Base-by-base conservation (phyloP, 2,797 vertebrate species). In the Chromobotia macracanthus region DNA sequence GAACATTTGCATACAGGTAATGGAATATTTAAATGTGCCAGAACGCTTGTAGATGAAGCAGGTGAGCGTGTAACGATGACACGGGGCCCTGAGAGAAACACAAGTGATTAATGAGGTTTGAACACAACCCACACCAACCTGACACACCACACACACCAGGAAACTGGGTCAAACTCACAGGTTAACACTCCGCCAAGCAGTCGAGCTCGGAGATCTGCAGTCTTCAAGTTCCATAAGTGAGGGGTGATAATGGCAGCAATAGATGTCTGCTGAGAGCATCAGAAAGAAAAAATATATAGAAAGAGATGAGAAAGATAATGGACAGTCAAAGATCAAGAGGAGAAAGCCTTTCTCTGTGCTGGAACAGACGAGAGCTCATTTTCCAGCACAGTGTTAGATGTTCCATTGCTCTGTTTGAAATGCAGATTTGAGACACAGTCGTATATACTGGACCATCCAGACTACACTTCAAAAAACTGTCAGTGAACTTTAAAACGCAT, bases 161-260 rank as follows among this genome's bases (percentile, higher is more conserved):
- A 87, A 94, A 91, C 87, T 94, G 90, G 92, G 91, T 91, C 91
- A 93, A 84, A 89, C 89, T 89, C 89, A 84, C 89, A 87, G 90
- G 90, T 91, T 89, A 90, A 90, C 90, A 87, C 85, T 85, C 86
- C 89, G 86, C 81, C 89, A 87, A 89, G 89, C 86, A 23, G 51
- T 55, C 18, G 55, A 79, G 58, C 67, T 53, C 19, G 68, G 61
- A 79, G 56, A 55, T 79, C 68, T 73, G 41, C 68, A 9, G 50
- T 50, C 72, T 72, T 73, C 58, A 12, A 76, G 11, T 46, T 81
- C 28, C 55, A 55, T 70, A 78, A 83, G 63, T 75, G 61, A 83
- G 75, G 13, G 28, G 38, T 5, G 28, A 28, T 72, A 81, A 81
- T 64, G 67, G 31, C 76, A 64, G 71, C 56, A 70, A 64, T 78